A percentile compares a stretch with the other conserved stretches of the same genome.
Evolutionary conservation across 2,888 invertebrate species (phyloP).

Genomic region (Phorcus lineatus): DNA sequence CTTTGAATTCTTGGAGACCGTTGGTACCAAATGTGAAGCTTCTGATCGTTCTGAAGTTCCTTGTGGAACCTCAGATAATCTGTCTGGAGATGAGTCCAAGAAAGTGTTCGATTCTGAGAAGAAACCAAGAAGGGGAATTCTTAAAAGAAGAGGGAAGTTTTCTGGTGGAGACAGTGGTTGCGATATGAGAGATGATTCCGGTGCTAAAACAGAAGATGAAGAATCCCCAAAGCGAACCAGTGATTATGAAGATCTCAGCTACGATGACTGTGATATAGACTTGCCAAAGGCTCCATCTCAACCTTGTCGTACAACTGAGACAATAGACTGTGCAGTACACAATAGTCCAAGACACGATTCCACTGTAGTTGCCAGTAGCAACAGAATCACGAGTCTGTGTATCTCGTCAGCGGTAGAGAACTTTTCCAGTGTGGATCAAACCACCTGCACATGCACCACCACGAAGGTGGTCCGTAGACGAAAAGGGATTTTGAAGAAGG

Average conservation of each 20-base stretch:
- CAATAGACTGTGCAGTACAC: not conserved
- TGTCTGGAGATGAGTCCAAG: conserved; percentile 16
- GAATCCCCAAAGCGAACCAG: conserved; percentile 11
- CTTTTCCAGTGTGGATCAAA: not conserved
- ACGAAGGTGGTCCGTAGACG: conserved; percentile 51
- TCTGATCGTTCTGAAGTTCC: not conserved
- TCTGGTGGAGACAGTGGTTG: conserved; percentile 67
- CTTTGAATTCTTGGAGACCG: not conserved
- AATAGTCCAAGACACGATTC: not conserved
- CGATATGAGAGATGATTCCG: conserved; percentile 49
- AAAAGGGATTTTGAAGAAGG: conserved; percentile 65
- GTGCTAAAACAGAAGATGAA: conserved; percentile 29
- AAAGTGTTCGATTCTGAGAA: conserved; percentile 64
- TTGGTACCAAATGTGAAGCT: not conserved
- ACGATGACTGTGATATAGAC: conserved; percentile 17
- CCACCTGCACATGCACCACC: not conserved
- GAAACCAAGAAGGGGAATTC: conserved; percentile 68
- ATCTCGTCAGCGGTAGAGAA: not conserved
- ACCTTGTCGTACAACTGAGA: not conserved
- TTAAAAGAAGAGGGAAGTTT: conserved; percentile 66
- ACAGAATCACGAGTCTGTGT: not conserved
- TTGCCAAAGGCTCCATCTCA: not conserved
- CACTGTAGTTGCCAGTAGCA: not conserved
- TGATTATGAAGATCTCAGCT: conserved; percentile 23
- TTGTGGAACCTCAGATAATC: not conserved